Base-by-base conservation (phyloP, 2,797 vertebrate genomes). In the Cirrhinus mrigala region DNA sequence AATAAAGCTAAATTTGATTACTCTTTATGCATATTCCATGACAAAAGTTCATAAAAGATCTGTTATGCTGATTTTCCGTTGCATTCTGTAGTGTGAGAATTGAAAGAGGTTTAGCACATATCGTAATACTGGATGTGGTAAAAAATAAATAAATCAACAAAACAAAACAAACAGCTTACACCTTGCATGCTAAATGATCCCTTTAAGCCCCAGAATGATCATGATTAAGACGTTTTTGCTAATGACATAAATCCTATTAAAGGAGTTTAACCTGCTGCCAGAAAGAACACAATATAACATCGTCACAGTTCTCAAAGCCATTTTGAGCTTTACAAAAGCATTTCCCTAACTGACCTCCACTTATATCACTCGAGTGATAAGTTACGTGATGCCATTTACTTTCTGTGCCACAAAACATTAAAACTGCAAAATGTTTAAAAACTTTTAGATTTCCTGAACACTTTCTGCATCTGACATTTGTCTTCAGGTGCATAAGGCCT, bases 181-280 rank as follows among this genome's bases (percentile, higher is more conserved):
- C 86, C 90, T 94, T 86, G 94, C 93, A 94, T 94, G 93, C 92
- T 89, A 93, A 93, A 91, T 92, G 91, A 95, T 93, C 93, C 91
- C 64, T 87, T 93, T 91, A 94, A 94, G 83, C 92, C 84, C 87
- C 66, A 83, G 91, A 93, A 91, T 90, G 87, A 94, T 93, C 92
- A 62, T 27, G 87, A 90, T 89, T 90, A 81, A 89, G 87, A 79
- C 88, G 75, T 91, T 89, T 94, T 94, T 92, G 80, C 88, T 92
- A 92, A 94, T 93, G 79, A 93, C 88, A 93, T 92, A 92, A 94
- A 91, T 87, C 92, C 86, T 86, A 91, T 94, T 92, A 93, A 88
- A 90, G 58, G 69, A 92, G 90, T 93, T 94, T 92, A 94, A 92
- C 82, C 54, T 86, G 85, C 89, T 77, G 76, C 89, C 91, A 91